Conservation (phyloP, 2,113 vertebrate species). For the Turnix velox region DNA sequence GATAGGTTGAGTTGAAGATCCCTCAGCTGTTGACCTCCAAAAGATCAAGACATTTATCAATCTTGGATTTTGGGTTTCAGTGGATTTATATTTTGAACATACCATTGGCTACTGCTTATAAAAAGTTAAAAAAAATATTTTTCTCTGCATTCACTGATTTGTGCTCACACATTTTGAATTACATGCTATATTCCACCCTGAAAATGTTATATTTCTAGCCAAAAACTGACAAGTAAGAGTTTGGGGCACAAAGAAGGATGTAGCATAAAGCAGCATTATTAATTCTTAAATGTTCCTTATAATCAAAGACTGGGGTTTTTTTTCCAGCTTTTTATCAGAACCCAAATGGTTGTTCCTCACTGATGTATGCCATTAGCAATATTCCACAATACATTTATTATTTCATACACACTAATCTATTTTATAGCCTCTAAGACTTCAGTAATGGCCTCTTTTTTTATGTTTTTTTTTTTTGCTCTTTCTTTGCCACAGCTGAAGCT, state of each 20-base stretch:
- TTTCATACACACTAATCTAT: fast-evolving
- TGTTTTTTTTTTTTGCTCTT: too few species aligned
- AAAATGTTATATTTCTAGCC: neutral
- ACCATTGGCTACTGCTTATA: neutral
- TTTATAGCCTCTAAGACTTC: neutral
- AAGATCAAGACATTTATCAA: neutral
- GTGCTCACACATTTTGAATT: neutral
- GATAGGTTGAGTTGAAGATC: neutral
- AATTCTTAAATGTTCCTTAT: neutral
- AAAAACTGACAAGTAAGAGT: neutral
- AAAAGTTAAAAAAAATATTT: neutral
- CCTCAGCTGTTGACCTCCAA: neutral
- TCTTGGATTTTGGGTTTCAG: neutral
- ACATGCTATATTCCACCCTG: neutral
- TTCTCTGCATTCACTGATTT: fast-evolving
- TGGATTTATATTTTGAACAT: neutral
- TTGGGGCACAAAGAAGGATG: neutral
- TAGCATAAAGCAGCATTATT: neutral
- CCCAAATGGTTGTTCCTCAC: neutral
- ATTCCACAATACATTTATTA: neutral
- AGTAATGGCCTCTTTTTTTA: neutral
- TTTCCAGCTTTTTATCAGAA: neutral
- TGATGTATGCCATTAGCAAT: neutral
- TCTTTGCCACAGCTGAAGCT: neutral
- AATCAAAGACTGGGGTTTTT: neutral